These are phyloP conservation scores for Heliothis subflexa DNA, from an alignment of 1,140 invertebrate species.

Conservation along the genomic window DNA sequence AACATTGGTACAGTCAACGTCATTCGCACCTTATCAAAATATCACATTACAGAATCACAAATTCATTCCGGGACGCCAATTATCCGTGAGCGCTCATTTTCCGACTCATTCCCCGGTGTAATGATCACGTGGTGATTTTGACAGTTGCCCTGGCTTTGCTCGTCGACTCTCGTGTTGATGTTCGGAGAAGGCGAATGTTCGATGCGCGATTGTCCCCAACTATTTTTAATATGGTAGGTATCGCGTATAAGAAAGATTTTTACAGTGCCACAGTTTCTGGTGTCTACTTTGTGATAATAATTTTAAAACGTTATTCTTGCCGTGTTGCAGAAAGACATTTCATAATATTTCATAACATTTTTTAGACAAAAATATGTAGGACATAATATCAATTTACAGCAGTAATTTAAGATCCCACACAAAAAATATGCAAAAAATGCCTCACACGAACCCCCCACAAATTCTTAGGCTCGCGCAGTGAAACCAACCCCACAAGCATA, in stretches of 20 bases:
- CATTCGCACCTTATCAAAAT: constrained; percentile 82
- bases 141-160: constrained; percentile 67
- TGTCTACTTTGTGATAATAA: no score
- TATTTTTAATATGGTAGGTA: no score
- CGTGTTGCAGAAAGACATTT: no score
- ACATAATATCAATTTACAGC: no score
- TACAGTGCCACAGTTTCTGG: no score
- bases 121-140: constrained; percentile 84
- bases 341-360: no score
- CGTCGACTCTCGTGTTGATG: constrained; percentile 23
- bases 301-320: no score
- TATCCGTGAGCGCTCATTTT: constrained; percentile 82
- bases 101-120: constrained; percentile 82
- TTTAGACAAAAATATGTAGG: no score
- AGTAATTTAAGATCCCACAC: background rate
- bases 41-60: constrained; percentile 81
- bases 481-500: constrained; percentile 40
- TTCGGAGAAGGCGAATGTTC: constrained; percentile 11
- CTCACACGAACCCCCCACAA: background rate
- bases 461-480: constrained; percentile 35
- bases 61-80: constrained; percentile 81
- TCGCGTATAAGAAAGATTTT: no score
- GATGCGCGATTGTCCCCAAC: background rate
- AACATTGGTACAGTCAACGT: constrained; percentile 49
- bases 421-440: background rate